Percentiles rank a stretch among this genome's conserved stretches.
These are phyloP conservation scores for Holotrichia oblita DNA, from an alignment of 1,140 invertebrate genomes.

Conservation along the genomic window DNA sequence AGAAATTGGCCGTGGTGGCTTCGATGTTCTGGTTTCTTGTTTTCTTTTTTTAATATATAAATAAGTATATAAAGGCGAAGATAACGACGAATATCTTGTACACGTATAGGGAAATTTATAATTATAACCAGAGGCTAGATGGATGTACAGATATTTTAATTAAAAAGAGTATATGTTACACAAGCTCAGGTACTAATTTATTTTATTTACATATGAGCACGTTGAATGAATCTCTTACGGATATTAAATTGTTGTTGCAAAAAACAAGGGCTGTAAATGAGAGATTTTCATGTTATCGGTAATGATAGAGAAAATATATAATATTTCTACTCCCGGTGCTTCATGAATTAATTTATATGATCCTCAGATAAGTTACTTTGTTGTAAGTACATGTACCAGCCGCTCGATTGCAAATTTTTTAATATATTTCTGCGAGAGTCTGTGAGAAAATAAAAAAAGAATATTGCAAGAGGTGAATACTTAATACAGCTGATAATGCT, in stretches of 20 bases:
- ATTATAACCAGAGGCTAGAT: slow-evolving; percentile 9
- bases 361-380: too few species aligned
- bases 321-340: too few species aligned
- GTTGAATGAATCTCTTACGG: slow-evolving; percentile 47
- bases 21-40: not conserved
- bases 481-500: too few species aligned
- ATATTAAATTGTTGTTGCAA: slow-evolving; percentile 49
- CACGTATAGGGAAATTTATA: not conserved
- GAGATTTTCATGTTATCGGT: too few species aligned
- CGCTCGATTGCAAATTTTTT: too few species aligned
- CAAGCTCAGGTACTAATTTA: slow-evolving; percentile 40
- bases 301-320: too few species aligned
- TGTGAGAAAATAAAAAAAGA: too few species aligned
- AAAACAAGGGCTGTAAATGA: too few species aligned
- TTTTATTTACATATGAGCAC: slow-evolving; percentile 46
- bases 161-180: slow-evolving; percentile 35
- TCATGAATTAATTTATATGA: too few species aligned
- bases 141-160: slow-evolving; percentile 22
- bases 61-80: not conserved
- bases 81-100: slow-evolving; percentile 10
- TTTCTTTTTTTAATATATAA: not conserved
- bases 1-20: not conserved
- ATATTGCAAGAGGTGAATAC: too few species aligned
- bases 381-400: too few species aligned
- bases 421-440: too few species aligned